Percentiles rank a stretch among this genome's conserved stretches.
These are phyloP conservation scores for Lateolabrax maculatus DNA, from an alignment of 2,797 vertebrate genomes.

Conservation along the genomic window DNA sequence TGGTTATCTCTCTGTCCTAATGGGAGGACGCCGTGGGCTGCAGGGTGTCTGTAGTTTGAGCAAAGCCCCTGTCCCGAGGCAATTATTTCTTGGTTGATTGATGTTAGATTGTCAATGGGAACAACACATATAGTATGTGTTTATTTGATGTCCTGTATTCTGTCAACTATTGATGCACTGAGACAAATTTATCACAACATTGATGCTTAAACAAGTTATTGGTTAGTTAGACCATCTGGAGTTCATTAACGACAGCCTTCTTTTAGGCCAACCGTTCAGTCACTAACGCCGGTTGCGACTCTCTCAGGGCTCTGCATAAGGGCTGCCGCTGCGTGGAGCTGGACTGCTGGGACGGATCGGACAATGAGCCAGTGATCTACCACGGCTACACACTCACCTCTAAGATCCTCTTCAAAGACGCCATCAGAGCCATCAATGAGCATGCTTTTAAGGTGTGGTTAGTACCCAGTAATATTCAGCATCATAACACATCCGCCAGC, in stretches of 20 bases:
- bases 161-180: no score
- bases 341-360: slow-evolving; percentile 96
- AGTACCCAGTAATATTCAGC: neutral
- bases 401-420: slow-evolving; percentile 95
- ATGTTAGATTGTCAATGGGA: no score
- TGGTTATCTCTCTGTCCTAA: neutral
- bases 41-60: neutral
- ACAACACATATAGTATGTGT: no score
- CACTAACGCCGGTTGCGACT: neutral
- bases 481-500: neutral
- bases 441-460: slow-evolving; percentile 94
- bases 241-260: no score
- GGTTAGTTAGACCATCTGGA: neutral
- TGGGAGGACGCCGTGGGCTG: neutral
- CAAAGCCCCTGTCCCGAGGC: neutral
- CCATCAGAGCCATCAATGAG: slow-evolving; percentile 92
- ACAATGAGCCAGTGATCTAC: slow-evolving; percentile 94
- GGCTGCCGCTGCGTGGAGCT: slow-evolving; percentile 97
- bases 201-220: neutral
- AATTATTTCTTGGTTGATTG: neutral
- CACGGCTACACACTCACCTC: slow-evolving; percentile 97
- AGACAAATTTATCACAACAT: neutral
- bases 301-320: slow-evolving; percentile 92
- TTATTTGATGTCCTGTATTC: no score
- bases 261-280: neutral